Percentiles rank a stretch among this genome's conserved stretches.
Evolutionary conservation across 2,888 invertebrate genomes (phyloP).

Genomic region (Lepas anatifera): DNA sequence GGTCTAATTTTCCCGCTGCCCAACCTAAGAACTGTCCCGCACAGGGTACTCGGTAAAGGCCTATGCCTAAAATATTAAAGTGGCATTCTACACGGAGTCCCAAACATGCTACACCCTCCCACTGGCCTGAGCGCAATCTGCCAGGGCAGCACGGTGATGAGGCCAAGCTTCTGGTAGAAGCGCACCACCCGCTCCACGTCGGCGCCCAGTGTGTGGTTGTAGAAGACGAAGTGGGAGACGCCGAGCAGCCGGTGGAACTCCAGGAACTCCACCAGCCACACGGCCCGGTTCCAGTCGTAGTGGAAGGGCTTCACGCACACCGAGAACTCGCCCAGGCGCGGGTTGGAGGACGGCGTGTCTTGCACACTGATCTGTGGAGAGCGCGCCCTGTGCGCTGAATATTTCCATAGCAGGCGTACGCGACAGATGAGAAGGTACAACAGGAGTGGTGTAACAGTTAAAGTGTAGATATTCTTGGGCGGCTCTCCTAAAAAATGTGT

Average conservation of each 20-base stretch:
- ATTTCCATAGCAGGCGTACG: too few species aligned
- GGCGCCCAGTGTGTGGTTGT: conserved; percentile 34
- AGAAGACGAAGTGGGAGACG: conserved; percentile 39
- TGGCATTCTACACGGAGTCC: too few species aligned
- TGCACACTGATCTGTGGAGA: background rate
- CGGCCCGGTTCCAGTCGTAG: conserved; percentile 33
- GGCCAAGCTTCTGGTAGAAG: conserved; percentile 31
- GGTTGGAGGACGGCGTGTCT: background rate
- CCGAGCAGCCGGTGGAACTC: conserved; percentile 40
- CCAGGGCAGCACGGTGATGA: conserved; percentile 38
- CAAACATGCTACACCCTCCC: too few species aligned
- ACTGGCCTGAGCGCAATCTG: conserved; percentile 28
- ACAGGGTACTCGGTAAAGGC: too few species aligned
- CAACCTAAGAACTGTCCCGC: too few species aligned
- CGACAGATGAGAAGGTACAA: too few species aligned
- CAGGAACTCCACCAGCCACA: conserved; percentile 40
- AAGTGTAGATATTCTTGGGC: too few species aligned
- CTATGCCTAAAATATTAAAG: too few species aligned
- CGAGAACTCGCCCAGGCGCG: conserved; percentile 23
- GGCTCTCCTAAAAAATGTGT: too few species aligned
- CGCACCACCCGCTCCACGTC: conserved; percentile 34
- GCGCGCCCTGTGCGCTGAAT: background rate
- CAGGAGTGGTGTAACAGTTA: too few species aligned
- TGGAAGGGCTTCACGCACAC: conserved; percentile 37
- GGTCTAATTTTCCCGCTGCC: too few species aligned